Conservation (phyloP, 2,888 invertebrate species). For the Electrophaes corylata region DNA sequence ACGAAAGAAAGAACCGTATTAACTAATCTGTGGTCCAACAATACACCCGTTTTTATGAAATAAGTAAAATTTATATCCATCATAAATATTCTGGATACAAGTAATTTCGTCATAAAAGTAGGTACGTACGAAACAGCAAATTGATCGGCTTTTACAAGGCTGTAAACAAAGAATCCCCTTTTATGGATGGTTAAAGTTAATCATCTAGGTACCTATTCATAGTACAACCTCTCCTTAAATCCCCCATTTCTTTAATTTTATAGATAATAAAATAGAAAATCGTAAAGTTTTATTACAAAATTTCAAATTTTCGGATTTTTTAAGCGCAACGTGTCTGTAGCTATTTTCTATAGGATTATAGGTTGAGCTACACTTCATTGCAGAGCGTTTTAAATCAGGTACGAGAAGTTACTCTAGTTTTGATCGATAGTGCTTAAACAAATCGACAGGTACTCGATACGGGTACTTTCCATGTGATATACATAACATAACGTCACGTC, state of each 20-base stretch:
- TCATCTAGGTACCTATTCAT: constrained; percentile 48
- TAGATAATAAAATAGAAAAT: constrained; percentile 63
- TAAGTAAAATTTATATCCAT: constrained; percentile 41
- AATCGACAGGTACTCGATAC: too few relatives aligned
- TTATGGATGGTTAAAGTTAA: constrained; percentile 61
- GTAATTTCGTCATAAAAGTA: constrained; percentile 42
- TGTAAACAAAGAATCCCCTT: constrained; percentile 49
- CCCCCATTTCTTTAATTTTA: constrained; percentile 58
- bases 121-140: constrained; percentile 45
- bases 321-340: constrained; percentile 56
- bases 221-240: constrained; percentile 46
- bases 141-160: constrained; percentile 48
- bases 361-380: constrained; percentile 5
- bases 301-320: constrained; percentile 39
- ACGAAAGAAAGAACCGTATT: too few relatives aligned
- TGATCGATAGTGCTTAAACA: too few relatives aligned
- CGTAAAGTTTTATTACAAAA: constrained; percentile 65
- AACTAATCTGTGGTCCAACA: constrained; percentile 25
- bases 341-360: constrained; percentile 58
- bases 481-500: too few relatives aligned
- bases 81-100: constrained; percentile 45
- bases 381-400: neutral
- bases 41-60: constrained; percentile 36
- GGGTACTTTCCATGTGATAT: too few relatives aligned
- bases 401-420: too few relatives aligned